Conservation (phyloP, 2,888 invertebrate species). For the Synanthedon formicaeformis region DNA sequence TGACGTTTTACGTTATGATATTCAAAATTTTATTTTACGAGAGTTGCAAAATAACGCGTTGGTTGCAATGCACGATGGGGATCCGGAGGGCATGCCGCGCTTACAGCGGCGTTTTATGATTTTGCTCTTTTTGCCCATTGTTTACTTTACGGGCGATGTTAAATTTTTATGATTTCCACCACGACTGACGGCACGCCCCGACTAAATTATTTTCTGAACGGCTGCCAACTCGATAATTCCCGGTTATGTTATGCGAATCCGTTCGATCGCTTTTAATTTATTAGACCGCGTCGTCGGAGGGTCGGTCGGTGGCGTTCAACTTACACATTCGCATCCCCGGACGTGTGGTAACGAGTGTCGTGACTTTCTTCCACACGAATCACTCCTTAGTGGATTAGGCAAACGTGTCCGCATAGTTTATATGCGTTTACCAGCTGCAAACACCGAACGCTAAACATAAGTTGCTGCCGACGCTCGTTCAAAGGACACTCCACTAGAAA, state of each 20-base stretch:
- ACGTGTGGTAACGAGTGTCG: slow-evolving; percentile 1
- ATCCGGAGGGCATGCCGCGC: slow-evolving; percentile 35
- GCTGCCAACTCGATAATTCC: slow-evolving; percentile 57
- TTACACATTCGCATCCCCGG: slow-evolving; percentile 6
- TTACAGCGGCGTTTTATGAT: slow-evolving; percentile 34
- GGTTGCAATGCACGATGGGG: slow-evolving; percentile 21
- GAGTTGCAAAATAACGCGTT: slow-evolving; percentile 24
- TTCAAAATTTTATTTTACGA: slow-evolving; percentile 15
- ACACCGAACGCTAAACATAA: slow-evolving; percentile 36
- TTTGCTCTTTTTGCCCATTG: slow-evolving; percentile 63
- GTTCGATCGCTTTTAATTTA: slow-evolving; percentile 46
- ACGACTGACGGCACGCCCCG: slow-evolving; percentile 31
- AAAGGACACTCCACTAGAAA: slow-evolving; percentile 37
- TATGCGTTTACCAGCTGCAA: slow-evolving; percentile 39
- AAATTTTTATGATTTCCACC: slow-evolving; percentile 63
- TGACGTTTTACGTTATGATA: slow-evolving; percentile 14
- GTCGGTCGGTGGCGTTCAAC: slow-evolving; percentile 19
- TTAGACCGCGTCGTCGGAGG: slow-evolving; percentile 15
- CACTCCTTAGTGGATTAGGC: slow-evolving; percentile 3
- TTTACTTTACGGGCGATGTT: slow-evolving; percentile 60
- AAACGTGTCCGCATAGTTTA: slow-evolving; percentile 8
- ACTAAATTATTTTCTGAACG: slow-evolving; percentile 51
- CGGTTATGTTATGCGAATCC: slow-evolving; percentile 30
- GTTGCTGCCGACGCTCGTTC: slow-evolving; percentile 33
- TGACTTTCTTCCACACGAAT: slow-evolving; percentile 9